A percentile compares a stretch with the other conserved stretches of the same genome.
Conservation (phyloP, 2,888 invertebrate species). For the Diachrysia chrysitis region DNA sequence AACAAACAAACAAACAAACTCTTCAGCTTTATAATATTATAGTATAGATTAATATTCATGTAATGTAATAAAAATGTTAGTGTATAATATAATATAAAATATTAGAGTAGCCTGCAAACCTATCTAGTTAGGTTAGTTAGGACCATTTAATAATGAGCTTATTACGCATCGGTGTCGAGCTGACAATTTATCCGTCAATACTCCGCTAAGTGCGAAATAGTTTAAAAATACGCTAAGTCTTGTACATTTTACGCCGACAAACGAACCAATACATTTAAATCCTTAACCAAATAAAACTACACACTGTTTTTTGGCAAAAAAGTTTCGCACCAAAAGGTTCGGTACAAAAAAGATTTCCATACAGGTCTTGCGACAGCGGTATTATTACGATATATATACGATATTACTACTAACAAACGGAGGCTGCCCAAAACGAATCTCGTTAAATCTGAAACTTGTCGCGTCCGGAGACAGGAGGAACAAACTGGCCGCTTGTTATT, state of each 20-base stretch:
- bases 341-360: slow-evolving; percentile 38
- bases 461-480: slow-evolving; percentile 42
- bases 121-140: no score
- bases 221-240: background rate
- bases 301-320: slow-evolving; percentile 22
- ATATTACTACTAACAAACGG: slow-evolving; percentile 45
- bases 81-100: no score
- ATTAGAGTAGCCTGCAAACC: no score
- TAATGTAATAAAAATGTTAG: background rate
- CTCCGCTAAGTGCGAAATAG: background rate
- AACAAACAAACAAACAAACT: no score
- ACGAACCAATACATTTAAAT: background rate
- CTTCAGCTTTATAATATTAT: no score
- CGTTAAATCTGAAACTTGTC: slow-evolving; percentile 52
- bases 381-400: slow-evolving; percentile 28
- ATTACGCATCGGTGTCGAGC: no score
- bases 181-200: background rate
- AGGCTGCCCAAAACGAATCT: slow-evolving; percentile 54
- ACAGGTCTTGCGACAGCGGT: slow-evolving; percentile 38
- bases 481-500: slow-evolving; percentile 42
- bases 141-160: no score
- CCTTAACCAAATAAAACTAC: background rate
- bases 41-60: background rate
- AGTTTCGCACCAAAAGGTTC: slow-evolving; percentile 28
- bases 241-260: background rate